Evolutionary conservation across 1,140 invertebrate species (phyloP).

Genomic region (Eciton burchellii): DNA sequence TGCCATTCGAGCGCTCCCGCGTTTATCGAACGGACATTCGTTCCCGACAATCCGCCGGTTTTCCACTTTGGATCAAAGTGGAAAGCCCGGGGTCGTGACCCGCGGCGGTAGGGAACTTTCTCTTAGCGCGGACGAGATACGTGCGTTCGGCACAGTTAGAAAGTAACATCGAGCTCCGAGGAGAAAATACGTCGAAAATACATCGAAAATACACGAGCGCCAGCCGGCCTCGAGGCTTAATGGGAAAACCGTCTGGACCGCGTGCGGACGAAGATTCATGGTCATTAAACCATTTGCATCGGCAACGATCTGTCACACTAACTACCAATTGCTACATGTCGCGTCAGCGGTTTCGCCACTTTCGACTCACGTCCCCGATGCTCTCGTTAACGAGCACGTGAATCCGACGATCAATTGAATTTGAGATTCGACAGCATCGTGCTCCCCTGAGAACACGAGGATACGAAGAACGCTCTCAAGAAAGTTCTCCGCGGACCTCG

Average conservation of each 20-base stretch:
- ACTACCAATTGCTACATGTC: constrained; percentile 28
- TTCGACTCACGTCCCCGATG: constrained; percentile 13
- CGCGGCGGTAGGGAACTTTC: constrained; percentile 54
- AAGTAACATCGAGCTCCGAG: constrained; percentile 27
- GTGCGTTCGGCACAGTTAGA: constrained; percentile 44
- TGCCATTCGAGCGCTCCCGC: too few relatives aligned
- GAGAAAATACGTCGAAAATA: constrained; percentile 52
- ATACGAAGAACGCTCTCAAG: too few relatives aligned
- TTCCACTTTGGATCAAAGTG: constrained; percentile 32
- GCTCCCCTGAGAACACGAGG: too few relatives aligned
- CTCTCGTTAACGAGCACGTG: neutral
- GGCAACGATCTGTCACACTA: constrained; percentile 11
- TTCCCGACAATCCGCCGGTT: too few relatives aligned
- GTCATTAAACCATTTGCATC: constrained; percentile 39
- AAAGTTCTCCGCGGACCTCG: neutral
- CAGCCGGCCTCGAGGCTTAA: neutral
- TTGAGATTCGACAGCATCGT: too few relatives aligned
- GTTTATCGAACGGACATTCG: too few relatives aligned
- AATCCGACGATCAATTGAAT: too few relatives aligned
- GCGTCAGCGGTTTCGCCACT: constrained; percentile 13
- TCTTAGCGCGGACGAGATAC: neutral
- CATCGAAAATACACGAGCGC: too few relatives aligned
- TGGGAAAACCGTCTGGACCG: constrained; percentile 1
- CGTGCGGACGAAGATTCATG: constrained; percentile 35
- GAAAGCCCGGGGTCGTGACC: constrained; percentile 45